Base-by-base conservation (phyloP, 2,888 invertebrate species). In the Cotesia congregata region DNA sequence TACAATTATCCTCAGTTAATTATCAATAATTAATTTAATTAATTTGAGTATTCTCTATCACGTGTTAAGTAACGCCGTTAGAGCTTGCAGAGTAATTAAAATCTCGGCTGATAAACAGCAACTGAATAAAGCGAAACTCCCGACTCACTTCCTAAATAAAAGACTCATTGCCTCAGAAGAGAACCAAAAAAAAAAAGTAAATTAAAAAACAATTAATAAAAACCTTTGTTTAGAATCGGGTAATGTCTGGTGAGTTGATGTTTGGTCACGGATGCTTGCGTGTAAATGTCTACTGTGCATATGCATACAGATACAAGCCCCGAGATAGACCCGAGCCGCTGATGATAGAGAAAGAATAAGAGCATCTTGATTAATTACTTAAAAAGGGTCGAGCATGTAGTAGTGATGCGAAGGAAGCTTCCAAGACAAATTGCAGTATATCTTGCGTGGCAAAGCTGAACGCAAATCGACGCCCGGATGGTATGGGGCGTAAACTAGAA, bases 391-490 rank as follows among this genome's bases (percentile, higher is more conserved):
- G 71, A 70, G 20, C 30, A 59, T 69, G 74, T 41, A 30, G 30
- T 30, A 30, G 30, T 30, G 30, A 30, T 30, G 30, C 50, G 68
- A 60, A 74, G 62, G 64, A 62, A 69, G 76, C 67, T 67, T 3
- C 72, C 61, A 77, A 77, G 73, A 77, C 73, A 73, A 73, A 77
- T 77, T 77, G 65, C 73, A 73, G 73, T 64, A 50, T 50, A 77
- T 64, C 73, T 77, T 20, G 64, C 76, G 39, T 73, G 72, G 64
- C 12, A 12, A 9, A 50, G 12, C 50, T 50, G 73, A 64, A 65
- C 30, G 38, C 73, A 72, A 65, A 77, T 77, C 39, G 76, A 73
- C 72, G 73, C 72, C 68, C 69, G 59, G 59, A 62, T 41, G 62
- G 64, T 39, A 62, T 41, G 62, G 64, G 76, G 76, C 73, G 50